Base-by-base conservation (phyloP, 2,797 vertebrate genomes). In the Sphenodon punctatus region DNA sequence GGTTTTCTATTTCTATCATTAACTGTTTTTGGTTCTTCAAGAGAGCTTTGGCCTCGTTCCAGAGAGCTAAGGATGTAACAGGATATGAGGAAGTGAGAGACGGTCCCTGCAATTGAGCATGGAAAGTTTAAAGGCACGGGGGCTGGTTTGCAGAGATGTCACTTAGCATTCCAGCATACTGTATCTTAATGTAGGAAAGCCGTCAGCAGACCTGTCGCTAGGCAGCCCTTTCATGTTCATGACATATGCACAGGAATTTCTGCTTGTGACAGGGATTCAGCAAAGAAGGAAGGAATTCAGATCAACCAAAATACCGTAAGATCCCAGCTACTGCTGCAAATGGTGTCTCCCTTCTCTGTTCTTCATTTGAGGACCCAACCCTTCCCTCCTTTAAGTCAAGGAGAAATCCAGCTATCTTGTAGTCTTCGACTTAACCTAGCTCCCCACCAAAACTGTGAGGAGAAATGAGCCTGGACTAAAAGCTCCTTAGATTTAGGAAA, bases 1-100 rank as follows among this genome's bases (percentile, higher is more conserved):
- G 41, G 25, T 80, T 80, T 92, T 84, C 42, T 79, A 23, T 79
- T 91, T 91, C 80, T 89, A 80, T 80, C 56, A 80, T 83, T 23
- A 79, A 65, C 70, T 80, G 36, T 2, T 84, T 69, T 63, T 84
- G 51, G n/a, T 87, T 90, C 42, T 92, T 75, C n/a, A 80, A 77
- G 73, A 86, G 67, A 85, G 58, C 5, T 14, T 45, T 46, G 79
- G 67, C 51, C 60, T 78, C 3, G 0, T 58, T 78, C 19, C 58
- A 88, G 80, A 41, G 46, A 58, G 3, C 10, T 75, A 45, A 63
- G 67, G 42, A 49, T 23, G 7, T 72, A 82, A 88, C 38, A 43
- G 2, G 75, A 10, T 78, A 73, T 75, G 55, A 78, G 74, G 75
- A 91, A 85, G 51, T 48, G 60, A 84, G 20, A 22, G 5, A 1